phyloP scores from a whole-genome alignment of 2,888 invertebrate species.

The Biston stratarius region DNA sequence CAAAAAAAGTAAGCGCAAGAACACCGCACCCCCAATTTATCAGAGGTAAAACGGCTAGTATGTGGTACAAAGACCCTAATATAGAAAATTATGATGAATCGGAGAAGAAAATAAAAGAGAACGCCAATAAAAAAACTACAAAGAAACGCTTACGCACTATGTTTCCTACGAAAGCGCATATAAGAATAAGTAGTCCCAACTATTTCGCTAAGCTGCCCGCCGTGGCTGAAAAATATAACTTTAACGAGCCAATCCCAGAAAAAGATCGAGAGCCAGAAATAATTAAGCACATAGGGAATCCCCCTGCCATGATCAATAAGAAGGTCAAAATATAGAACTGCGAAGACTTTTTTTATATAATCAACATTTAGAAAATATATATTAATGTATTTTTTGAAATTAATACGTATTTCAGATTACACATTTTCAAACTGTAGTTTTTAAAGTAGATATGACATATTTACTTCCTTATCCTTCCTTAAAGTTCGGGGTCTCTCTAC shows the following conservation, averaged over 20 bases:
- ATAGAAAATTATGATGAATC: constrained; percentile 26
- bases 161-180: constrained; percentile 58
- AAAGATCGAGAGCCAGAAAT: constrained; percentile 60
- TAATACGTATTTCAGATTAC: too few species aligned
- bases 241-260: constrained; percentile 71
- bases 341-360: neutral
- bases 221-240: constrained; percentile 66
- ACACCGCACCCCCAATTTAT: constrained; percentile 38
- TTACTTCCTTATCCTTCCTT: too few species aligned
- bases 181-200: constrained; percentile 62
- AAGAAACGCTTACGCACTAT: constrained; percentile 50
- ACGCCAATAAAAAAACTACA: constrained; percentile 12
- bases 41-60: constrained; percentile 56
- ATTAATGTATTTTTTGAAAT: too few species aligned
- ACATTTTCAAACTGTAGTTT: too few species aligned
- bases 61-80: constrained; percentile 48
- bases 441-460: neutral
- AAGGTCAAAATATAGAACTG: constrained; percentile 50
- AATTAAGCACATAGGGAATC: constrained; percentile 53
- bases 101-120: constrained; percentile 16
- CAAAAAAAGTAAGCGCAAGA: neutral
- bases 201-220: constrained; percentile 61
- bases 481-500: too few species aligned
- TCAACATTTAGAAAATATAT: neutral
- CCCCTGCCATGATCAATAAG: constrained; percentile 59